These are phyloP conservation scores for Uloborus diversus DNA, from an alignment of 1,140 invertebrate species.

Conservation along the genomic window DNA sequence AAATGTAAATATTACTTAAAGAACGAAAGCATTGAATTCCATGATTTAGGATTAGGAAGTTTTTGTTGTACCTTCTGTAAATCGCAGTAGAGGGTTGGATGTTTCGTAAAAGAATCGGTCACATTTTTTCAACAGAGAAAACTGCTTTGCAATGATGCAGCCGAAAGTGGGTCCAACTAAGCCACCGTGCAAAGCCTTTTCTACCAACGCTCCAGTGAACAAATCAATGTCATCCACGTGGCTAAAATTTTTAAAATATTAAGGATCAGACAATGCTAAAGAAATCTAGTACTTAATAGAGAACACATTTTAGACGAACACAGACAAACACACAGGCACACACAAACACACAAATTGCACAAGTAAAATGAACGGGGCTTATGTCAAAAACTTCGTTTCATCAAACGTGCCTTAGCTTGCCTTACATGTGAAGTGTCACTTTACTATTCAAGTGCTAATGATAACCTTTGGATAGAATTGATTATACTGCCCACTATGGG, in stretches of 20 bases:
- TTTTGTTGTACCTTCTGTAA: slow-evolving; percentile 73
- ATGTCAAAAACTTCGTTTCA: too few species aligned
- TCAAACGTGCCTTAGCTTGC: too few species aligned
- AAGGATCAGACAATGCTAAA: too few species aligned
- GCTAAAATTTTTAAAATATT: slow-evolving; percentile 60
- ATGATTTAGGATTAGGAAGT: too few species aligned
- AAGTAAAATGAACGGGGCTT: neutral
- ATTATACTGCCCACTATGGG: too few species aligned
- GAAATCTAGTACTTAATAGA: too few species aligned
- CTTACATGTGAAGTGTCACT: too few species aligned
- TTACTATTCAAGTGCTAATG: too few species aligned
- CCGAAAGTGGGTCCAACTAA: slow-evolving; percentile 72
- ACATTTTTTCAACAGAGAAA: slow-evolving; percentile 79
- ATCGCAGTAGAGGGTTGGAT: slow-evolving; percentile 80
- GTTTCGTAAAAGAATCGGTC: slow-evolving; percentile 97
- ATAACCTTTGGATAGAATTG: too few species aligned
- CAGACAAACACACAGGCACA: neutral
- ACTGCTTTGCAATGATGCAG: slow-evolving; percentile 71
- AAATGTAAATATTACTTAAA: too few species aligned
- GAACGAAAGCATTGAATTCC: too few species aligned
- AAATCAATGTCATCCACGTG: slow-evolving; percentile 73
- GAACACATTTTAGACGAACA: too few species aligned
- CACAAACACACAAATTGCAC: neutral
- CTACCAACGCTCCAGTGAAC: slow-evolving; percentile 70
- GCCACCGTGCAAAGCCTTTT: slow-evolving; percentile 69